phyloP scores from a whole-genome alignment of 53 echinoderm and acorn worm genomes.

The Arbacia lixula region DNA sequence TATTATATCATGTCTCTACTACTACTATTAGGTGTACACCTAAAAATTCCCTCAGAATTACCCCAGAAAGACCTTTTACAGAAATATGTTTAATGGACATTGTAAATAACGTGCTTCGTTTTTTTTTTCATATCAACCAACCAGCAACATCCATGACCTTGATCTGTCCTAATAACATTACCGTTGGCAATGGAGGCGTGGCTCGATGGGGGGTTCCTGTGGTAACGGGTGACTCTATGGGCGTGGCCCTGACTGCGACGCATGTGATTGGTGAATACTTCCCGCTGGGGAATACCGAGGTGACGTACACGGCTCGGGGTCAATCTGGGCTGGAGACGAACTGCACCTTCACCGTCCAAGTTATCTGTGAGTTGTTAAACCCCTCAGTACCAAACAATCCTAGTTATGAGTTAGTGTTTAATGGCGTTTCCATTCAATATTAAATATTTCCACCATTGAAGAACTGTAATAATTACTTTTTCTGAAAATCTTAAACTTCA shows the following conservation, averaged over 20 bases:
- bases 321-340: background rate
- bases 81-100: too few species aligned
- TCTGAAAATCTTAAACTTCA: too few species aligned
- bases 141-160: constrained; percentile 10
- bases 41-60: too few species aligned
- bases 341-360: constrained; percentile 20
- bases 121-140: background rate
- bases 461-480: too few species aligned
- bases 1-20: too few species aligned
- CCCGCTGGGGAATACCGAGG: constrained; percentile 40
- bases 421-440: too few species aligned
- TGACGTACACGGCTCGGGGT: constrained; percentile 37
- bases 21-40: too few species aligned
- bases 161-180: constrained; percentile 19
- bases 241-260: background rate
- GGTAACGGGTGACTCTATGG: constrained; percentile 17
- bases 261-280: constrained; percentile 36
- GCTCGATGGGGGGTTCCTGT: constrained; percentile 43
- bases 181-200: constrained; percentile 21
- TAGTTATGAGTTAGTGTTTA: too few species aligned
- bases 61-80: too few species aligned
- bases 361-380: constrained; percentile 9
- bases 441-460: too few species aligned
- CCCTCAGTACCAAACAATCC: background rate
- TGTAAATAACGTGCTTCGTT: background rate